phyloP scores from a whole-genome alignment of 2,113 vertebrate species.

The Actenoides lindsayi region DNA sequence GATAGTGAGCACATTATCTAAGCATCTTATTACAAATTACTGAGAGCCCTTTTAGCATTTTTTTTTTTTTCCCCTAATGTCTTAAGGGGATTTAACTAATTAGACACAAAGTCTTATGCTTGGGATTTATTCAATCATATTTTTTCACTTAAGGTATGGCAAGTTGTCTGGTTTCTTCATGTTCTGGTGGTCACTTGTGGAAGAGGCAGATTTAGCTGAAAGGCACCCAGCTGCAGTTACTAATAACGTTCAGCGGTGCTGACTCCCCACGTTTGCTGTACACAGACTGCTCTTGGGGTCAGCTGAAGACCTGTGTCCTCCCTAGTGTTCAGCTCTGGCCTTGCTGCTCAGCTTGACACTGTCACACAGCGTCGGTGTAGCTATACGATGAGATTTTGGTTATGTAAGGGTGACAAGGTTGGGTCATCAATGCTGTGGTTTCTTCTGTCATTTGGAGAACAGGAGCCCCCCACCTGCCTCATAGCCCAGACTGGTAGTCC shows the following conservation, averaged over 20 bases:
- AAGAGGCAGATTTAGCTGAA: neutral
- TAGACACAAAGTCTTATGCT: constrained; percentile 66
- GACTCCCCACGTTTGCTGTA: neutral
- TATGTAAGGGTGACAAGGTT: neutral
- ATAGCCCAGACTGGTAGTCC: neutral
- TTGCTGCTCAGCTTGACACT: rapidly evolving
- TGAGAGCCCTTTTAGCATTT: constrained; percentile 41
- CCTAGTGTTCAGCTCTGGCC: neutral
- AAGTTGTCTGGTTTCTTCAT: neutral
- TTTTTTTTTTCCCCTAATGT: constrained; percentile 16
- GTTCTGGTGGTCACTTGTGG: constrained; percentile 26
- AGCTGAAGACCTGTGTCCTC: neutral
- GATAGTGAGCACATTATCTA: constrained; percentile 61
- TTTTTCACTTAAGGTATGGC: constrained; percentile 34
- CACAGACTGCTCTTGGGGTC: rapidly evolving
- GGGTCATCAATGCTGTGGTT: neutral
- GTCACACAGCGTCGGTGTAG: rapidly evolving
- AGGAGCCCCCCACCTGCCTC: neutral
- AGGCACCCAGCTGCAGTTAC: neutral
- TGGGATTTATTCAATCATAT: constrained; percentile 44
- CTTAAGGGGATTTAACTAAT: constrained; percentile 67
- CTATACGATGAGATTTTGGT: neutral
- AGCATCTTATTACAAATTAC: constrained; percentile 66
- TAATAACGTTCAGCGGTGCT: neutral
- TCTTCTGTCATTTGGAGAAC: neutral